Conservation (phyloP, 1,140 invertebrate species). For the Drosophila neocordata region DNA sequence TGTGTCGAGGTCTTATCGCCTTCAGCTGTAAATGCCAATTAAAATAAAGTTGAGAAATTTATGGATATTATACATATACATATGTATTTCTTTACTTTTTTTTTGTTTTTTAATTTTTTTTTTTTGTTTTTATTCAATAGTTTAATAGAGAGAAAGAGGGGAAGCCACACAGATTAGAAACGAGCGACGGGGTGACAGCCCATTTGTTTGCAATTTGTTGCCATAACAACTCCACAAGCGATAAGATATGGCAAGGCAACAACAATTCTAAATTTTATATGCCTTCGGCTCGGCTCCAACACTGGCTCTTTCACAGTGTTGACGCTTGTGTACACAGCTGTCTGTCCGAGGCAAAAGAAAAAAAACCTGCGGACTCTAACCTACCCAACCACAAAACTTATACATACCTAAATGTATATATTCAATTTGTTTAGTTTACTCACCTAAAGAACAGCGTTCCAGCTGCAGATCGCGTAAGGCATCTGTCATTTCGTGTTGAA, state of each 20-base stretch:
- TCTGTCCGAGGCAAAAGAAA: constrained; percentile 32
- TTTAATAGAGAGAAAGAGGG: background rate
- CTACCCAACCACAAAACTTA: background rate
- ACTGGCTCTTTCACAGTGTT: constrained; percentile 15
- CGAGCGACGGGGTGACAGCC: background rate
- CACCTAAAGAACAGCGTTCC: constrained; percentile 61
- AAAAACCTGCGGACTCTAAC: background rate
- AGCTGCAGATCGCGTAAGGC: constrained; percentile 85
- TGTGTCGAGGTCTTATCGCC: constrained; percentile 42
- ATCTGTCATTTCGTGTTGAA: constrained; percentile 89
- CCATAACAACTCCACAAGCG: constrained; percentile 59
- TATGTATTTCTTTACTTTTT: too few species aligned
- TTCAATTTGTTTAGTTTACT: constrained; percentile 32
- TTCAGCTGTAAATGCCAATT: constrained; percentile 40
- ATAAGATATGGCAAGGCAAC: constrained; percentile 59
- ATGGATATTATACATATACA: constrained; percentile 28
- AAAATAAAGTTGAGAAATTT: constrained; percentile 32
- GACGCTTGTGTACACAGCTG: constrained; percentile 49
- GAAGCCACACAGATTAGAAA: background rate
- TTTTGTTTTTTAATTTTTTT: background rate
- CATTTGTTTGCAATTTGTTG: constrained; percentile 66
- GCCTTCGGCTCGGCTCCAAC: background rate
- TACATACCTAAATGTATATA: background rate
- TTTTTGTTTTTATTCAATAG: background rate
- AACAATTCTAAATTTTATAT: constrained; percentile 32